Base-by-base conservation (phyloP, 2,888 invertebrate species). In the Eupeodes luniger region DNA sequence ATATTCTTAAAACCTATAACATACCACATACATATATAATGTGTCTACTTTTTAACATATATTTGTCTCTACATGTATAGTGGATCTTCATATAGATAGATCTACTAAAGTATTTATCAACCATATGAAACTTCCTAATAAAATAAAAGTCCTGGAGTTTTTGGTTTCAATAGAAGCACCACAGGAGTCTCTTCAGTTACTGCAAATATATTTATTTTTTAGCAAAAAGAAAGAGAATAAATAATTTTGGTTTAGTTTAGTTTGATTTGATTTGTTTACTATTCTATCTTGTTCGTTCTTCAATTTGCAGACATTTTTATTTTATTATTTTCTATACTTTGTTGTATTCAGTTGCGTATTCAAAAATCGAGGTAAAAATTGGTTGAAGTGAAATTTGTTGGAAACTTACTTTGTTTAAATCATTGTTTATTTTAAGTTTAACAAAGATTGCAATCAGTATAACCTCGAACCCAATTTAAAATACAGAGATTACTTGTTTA, bases 71-170 rank as follows among this genome's bases (percentile, higher is more conserved):
- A 4, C 4, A 44, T 10, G 51, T 27, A 27, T 27, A 27, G 27
- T 27, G 27, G 27, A 27, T 27, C 27, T 27, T 2, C n/a, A n/a
- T 51, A 66, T 34, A 66, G 1, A 49, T 1, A 4, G 10, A 51
- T 11, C 19, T 34, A 53, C 36, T 69, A 36, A 16, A 34, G 36
- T 36, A 69, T 69, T 36, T 14, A 69, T 69, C 67, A 69, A 16
- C 53, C 69, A 53, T 69, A 53, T 69, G 11, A 36, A 34, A 53
- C 9, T 53, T 16, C 11, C 53, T 19, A 64, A 44, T 19, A 47
- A 64, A 44, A 62, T 5, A 27, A 16, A 49, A 67, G n/a, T 10
- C 66, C 12, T 27, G 4, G 11, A 55, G 67, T 51, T 51, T 67
- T 67, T 49, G n/a, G 34, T 27, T 66, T 49, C 14, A 49, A 49